A percentile compares a stretch with the other conserved stretches of the same genome.
Conservation (phyloP, 2,888 invertebrate genomes). For the Nemotelus pantherinus region DNA sequence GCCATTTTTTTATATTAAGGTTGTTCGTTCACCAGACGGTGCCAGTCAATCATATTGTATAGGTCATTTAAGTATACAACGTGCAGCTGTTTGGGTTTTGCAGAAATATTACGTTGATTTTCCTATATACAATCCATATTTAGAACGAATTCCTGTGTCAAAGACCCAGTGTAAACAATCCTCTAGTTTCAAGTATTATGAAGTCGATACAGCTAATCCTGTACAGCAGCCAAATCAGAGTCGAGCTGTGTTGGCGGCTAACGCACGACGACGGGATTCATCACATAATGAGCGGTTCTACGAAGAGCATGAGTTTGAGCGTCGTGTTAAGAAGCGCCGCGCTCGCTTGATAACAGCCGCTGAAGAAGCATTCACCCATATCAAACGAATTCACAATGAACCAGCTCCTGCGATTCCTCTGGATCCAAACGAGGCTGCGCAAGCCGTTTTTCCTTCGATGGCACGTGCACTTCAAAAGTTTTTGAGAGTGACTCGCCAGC, state of each 20-base stretch:
- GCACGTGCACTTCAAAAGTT: slow-evolving; percentile 96
- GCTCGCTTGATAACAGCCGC: slow-evolving; percentile 92
- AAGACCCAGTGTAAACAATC: slow-evolving; percentile 81
- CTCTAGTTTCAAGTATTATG: slow-evolving; percentile 95
- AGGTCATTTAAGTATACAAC: slow-evolving; percentile 91
- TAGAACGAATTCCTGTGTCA: slow-evolving; percentile 89
- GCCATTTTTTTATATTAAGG: slow-evolving; percentile 87
- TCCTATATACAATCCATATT: slow-evolving; percentile 94
- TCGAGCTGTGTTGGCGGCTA: slow-evolving; percentile 75
- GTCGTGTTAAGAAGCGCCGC: slow-evolving; percentile 88
- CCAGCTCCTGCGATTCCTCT: slow-evolving; percentile 84
- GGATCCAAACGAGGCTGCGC: slow-evolving; percentile 95
- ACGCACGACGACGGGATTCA: slow-evolving; percentile 85
- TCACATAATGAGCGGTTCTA: slow-evolving; percentile 98
- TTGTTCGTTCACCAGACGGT: slow-evolving; percentile 96
- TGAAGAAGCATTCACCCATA: slow-evolving; percentile 98
- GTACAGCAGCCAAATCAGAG: slow-evolving; percentile 77
- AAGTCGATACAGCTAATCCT: slow-evolving; percentile 86
- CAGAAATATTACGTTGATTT: slow-evolving; percentile 97
- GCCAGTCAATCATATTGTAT: slow-evolving; percentile 88
- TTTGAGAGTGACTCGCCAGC: slow-evolving; percentile 93
- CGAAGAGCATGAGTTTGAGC: slow-evolving; percentile 96
- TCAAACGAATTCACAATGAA: slow-evolving; percentile 81
- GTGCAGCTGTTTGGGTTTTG: slow-evolving; percentile 93
- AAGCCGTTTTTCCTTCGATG: slow-evolving; percentile 97